Percentiles rank a stretch among this genome's conserved stretches.
Conservation (phyloP, 1,140 invertebrate species). For the Heliothis virescens region DNA sequence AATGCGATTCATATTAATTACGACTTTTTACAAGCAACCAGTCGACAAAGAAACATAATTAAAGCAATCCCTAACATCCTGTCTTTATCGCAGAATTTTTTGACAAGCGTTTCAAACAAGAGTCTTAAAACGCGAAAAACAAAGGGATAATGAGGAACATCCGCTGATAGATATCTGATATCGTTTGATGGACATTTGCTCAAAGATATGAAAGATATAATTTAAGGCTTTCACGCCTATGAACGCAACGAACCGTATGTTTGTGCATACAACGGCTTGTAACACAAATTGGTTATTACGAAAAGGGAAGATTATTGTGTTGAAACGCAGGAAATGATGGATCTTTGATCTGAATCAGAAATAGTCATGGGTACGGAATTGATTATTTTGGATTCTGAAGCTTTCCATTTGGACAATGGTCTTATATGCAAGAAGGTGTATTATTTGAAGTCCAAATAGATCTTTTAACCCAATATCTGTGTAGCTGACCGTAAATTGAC, state of each 20-base stretch:
- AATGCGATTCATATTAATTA: too few relatives aligned
- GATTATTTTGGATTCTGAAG: slow-evolving; percentile 6
- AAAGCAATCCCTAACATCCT: background rate
- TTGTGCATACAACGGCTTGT: slow-evolving; percentile 49
- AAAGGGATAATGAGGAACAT: slow-evolving; percentile 40
- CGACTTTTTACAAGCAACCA: background rate
- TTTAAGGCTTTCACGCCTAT: slow-evolving; percentile 53
- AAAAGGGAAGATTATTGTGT: slow-evolving; percentile 13
- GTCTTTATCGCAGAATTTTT: background rate
- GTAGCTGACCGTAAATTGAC: background rate
- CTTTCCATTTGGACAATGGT: background rate
- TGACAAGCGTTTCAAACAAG: slow-evolving; percentile 19
- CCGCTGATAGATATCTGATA: slow-evolving; percentile 62
- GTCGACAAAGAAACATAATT: background rate
- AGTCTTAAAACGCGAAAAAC: slow-evolving; percentile 16
- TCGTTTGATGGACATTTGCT: slow-evolving; percentile 55
- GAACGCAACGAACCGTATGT: slow-evolving; percentile 33
- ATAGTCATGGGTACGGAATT: slow-evolving; percentile 1
- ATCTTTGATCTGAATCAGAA: slow-evolving; percentile 35
- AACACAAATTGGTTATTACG: slow-evolving; percentile 58
- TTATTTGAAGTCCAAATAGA: too few relatives aligned
- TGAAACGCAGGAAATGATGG: slow-evolving; percentile 42
- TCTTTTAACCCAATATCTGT: too few relatives aligned
- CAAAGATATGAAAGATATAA: slow-evolving; percentile 48
- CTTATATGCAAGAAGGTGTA: background rate